Base-by-base conservation (phyloP, 53 echinoderm and acorn worm genomes). In the Actinopyga echinites region DNA sequence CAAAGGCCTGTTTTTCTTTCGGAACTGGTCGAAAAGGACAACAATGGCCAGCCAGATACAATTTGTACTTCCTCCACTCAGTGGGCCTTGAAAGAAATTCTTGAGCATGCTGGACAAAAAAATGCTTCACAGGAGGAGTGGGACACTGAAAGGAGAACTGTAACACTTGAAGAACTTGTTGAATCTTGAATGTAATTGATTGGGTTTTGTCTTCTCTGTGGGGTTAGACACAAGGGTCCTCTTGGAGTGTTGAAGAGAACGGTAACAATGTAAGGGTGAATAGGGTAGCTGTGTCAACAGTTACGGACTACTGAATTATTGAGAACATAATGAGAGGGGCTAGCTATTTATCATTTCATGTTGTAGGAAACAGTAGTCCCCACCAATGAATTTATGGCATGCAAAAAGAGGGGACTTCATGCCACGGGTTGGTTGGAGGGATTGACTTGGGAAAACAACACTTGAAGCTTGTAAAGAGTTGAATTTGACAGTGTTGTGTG, bases 281-380 rank as follows among this genome's bases (percentile, higher is more conserved):
- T 68, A 68, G 68, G 68, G 35, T 32, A 6, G 68, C 68, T 68
- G 68, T 68, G 68, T 68, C 68, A 68, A 68, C 68, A 68, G 68
- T 68, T 68, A 68, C 68, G 68, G 68, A 38, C 68, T 68, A 23
- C 38, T 68, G 68, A 68, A 68, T 68, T 68, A 68, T 68, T 68
- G 68, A 68, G 68, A 68, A 68, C n/a, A 68, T 68, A 68, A 68
- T 68, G 68, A 68, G 34, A 34, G 8, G 23, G 38, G 31, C 34
- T 19, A 35, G n/a, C 68, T 33, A 68, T 68, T 68, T 68, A 68
- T 68, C 68, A 68, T 68, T 49, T 68, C 68, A 68, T 68, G 68
- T 68, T 34, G 63, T 22, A 12, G 31, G 63, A 24, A n/a, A 7
- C 12, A 30, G 63, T 31, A 5, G 63, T 4, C 3, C 63, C 24